A percentile compares a stretch with the other conserved stretches of the same genome.
phyloP scores from a whole-genome alignment of 2,888 invertebrate species.

The Diabrotica balteata region DNA sequence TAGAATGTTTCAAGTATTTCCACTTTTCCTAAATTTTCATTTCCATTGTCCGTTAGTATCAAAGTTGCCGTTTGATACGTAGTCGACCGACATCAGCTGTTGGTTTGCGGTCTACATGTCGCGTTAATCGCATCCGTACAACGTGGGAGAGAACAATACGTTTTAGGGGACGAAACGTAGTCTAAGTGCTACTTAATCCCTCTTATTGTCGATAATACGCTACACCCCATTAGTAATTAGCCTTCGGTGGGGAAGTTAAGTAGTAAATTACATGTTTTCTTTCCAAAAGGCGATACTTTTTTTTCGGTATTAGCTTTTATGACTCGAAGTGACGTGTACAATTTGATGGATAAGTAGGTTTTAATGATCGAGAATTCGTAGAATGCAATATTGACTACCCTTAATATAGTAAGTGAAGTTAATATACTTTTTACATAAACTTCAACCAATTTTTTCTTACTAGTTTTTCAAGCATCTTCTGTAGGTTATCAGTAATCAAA shows the following conservation, averaged over 20 bases:
- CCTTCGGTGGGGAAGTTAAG: conserved; percentile 48
- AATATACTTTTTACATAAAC: too few relatives aligned
- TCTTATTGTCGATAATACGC: conserved; percentile 48
- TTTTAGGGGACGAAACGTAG: conserved; percentile 45
- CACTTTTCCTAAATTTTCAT: too few relatives aligned
- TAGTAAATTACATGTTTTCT: conserved; percentile 48
- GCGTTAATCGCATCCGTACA: conserved; percentile 40
- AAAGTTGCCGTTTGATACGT: too few relatives aligned
- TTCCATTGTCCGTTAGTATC: too few relatives aligned
- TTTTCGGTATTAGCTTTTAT: conserved; percentile 5
- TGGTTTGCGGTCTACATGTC: conserved; percentile 41
- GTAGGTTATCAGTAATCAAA: too few relatives aligned
- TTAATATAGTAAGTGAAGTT: too few relatives aligned
- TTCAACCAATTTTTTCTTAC: too few relatives aligned
- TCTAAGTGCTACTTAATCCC: conserved; percentile 52
- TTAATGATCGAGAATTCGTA: not conserved
- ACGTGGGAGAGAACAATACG: conserved; percentile 45
- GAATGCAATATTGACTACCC: too few relatives aligned
- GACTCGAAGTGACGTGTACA: conserved; percentile 7
- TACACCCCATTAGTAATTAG: conserved; percentile 52
- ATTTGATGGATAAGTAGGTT: conserved; percentile 4
- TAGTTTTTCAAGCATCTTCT: too few relatives aligned
- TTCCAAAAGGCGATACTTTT: conserved; percentile 29
- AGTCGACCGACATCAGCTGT: conserved; percentile 36
- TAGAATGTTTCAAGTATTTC: too few relatives aligned